Evolutionary conservation across 2,888 invertebrate genomes (phyloP).

Genomic region (Heliconius aoede): DNA sequence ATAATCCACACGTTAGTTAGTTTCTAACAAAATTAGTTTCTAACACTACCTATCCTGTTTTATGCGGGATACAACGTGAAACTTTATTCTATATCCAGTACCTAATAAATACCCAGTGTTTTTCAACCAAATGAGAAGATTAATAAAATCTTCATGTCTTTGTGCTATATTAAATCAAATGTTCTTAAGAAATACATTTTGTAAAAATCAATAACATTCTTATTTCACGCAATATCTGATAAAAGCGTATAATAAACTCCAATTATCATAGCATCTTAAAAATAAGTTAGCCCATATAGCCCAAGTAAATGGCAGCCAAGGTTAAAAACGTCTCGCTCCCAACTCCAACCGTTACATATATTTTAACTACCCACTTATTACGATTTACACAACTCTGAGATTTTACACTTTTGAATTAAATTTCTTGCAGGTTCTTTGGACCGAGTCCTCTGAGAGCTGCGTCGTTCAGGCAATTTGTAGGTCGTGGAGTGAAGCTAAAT

Average conservation of each 20-base stretch:
- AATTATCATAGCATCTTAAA: constrained; percentile 26
- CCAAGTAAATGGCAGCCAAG: constrained; percentile 18
- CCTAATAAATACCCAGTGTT: no score
- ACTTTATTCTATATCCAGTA: no score
- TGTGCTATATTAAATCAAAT: no score
- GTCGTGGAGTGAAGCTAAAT: constrained; percentile 30
- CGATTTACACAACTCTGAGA: constrained; percentile 35
- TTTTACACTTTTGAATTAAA: constrained; percentile 40
- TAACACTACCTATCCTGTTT: no score
- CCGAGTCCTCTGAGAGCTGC: constrained; percentile 32
- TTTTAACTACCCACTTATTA: constrained; percentile 34
- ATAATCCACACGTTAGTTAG: no score
- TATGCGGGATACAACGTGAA: no score
- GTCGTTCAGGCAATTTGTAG: constrained; percentile 44
- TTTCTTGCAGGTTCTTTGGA: constrained; percentile 34
- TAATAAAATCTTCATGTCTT: no score
- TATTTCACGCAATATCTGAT: constrained; percentile 1
- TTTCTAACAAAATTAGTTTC: no score
- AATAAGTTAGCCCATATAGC: constrained; percentile 28
- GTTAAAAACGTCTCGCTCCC: constrained; percentile 22
- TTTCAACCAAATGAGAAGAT: no score
- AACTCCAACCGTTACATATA: constrained; percentile 26
- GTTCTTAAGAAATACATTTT: not conserved
- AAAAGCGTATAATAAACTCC: constrained; percentile 16
- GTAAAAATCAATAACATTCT: constrained; percentile 2